These are phyloP conservation scores for Acrocephalus scirpaceus DNA, from an alignment of 2,797 vertebrate genomes.

Conservation along the genomic window DNA sequence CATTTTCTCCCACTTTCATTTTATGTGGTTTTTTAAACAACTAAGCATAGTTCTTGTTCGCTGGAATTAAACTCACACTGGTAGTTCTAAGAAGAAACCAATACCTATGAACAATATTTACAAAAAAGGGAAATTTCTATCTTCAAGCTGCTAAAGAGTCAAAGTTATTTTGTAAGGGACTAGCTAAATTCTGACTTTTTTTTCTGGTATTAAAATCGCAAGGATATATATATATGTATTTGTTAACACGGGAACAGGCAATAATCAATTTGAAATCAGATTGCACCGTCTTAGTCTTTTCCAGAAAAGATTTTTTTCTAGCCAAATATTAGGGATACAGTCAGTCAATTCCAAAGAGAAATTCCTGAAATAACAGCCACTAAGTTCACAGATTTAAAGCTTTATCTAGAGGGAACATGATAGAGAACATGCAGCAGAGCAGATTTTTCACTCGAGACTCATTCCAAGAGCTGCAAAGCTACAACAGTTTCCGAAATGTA, in stretches of 20 bases:
- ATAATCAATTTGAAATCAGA: not conserved
- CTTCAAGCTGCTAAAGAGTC: not conserved
- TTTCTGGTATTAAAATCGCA: not conserved
- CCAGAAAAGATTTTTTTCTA: not conserved
- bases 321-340: slow-evolving; percentile 22
- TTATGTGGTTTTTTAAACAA: not conserved
- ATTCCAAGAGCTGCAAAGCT: slow-evolving; percentile 53
- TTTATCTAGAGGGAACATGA: slow-evolving; percentile 14
- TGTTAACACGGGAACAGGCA: not conserved
- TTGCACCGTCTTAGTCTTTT: not conserved
- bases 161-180: not conserved
- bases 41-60: not conserved
- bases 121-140: not conserved
- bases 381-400: slow-evolving; percentile 22
- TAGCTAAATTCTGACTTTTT: not conserved
- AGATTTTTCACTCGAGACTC: slow-evolving; percentile 49
- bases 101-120: not conserved
- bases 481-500: slow-evolving; percentile 43
- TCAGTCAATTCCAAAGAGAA: not conserved
- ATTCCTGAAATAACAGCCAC: not conserved
- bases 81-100: not conserved
- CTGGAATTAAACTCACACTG: not conserved
- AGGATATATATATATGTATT: not conserved
- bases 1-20: not conserved
- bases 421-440: not conserved